Conservation (phyloP, 2,797 vertebrate genomes). For the Mormyrus hasselquistii region DNA sequence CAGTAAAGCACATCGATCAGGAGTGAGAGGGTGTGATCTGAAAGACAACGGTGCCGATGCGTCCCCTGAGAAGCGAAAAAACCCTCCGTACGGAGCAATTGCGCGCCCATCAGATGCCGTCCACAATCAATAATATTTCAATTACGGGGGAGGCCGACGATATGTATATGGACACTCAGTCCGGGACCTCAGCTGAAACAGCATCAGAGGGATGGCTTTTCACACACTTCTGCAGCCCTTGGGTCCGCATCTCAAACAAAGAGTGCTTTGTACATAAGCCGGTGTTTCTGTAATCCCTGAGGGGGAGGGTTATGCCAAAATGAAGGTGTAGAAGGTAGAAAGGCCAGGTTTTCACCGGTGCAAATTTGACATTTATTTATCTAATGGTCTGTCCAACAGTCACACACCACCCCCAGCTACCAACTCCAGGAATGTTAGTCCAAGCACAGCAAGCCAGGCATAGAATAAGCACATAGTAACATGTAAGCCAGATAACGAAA, state of each 20-base stretch:
- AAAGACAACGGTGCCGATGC: neutral
- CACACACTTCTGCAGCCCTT: neutral
- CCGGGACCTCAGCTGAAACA: neutral
- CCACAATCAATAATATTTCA: constrained; percentile 40
- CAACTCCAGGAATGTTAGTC: neutral
- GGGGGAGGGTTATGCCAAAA: neutral
- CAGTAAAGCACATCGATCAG: neutral
- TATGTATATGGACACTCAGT: neutral
- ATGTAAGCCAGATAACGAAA: neutral
- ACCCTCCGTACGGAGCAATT: constrained; percentile 26
- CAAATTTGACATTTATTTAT: neutral
- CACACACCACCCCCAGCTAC: neutral
- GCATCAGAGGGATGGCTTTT: constrained; percentile 19
- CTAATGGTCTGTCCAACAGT: neutral
- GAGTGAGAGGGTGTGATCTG: neutral
- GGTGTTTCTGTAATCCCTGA: neutral
- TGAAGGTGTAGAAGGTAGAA: neutral
- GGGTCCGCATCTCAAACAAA: neutral
- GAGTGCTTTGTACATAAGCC: neutral
- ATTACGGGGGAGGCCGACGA: constrained; percentile 25
- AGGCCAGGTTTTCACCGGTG: neutral
- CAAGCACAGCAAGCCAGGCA: neutral
- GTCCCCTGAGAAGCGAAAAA: neutral
- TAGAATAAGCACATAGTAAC: neutral
- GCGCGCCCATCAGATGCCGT: constrained; percentile 34